Conservation (phyloP, 2,113 vertebrate genomes). For the Bostrychus sinensis region DNA sequence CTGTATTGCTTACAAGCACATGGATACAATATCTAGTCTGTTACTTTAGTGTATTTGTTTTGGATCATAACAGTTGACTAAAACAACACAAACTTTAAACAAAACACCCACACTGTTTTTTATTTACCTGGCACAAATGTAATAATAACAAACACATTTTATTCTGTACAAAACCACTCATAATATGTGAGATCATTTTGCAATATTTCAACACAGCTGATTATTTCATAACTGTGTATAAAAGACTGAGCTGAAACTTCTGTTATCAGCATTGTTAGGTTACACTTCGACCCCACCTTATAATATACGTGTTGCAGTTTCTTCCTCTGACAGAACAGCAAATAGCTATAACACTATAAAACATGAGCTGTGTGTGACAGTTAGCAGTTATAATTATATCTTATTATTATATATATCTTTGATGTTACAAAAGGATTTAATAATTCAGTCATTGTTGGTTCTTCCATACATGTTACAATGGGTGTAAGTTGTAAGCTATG, state of each 20-base stretch:
- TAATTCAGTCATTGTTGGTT: not conserved
- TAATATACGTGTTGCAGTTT: conserved; percentile 14
- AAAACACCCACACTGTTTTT: no score
- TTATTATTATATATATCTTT: no score
- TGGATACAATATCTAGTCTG: no score
- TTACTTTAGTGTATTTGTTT: no score
- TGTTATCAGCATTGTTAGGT: conserved; percentile 28
- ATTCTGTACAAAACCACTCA: conserved; percentile 6
- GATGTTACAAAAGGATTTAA: not conserved
- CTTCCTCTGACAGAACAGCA: conserved; percentile 31
- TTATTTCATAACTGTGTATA: conserved; percentile 33
- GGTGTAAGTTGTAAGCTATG: not conserved
- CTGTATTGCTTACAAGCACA: no score
- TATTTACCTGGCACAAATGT: no score
- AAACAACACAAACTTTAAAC: no score
- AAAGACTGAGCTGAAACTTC: conserved; percentile 5
- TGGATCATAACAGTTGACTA: no score
- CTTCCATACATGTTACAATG: not conserved
- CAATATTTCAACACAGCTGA: conserved; percentile 28
- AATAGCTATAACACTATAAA: conserved; percentile 30
- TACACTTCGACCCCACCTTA: conserved; percentile 23
- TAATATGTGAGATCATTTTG: not conserved
- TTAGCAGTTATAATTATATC: no score
- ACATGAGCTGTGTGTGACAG: conserved; percentile 2
- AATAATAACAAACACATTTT: not conserved